phyloP scores from a whole-genome alignment of 23 tunicate species.

The Oikopleura dioica region DNA sequence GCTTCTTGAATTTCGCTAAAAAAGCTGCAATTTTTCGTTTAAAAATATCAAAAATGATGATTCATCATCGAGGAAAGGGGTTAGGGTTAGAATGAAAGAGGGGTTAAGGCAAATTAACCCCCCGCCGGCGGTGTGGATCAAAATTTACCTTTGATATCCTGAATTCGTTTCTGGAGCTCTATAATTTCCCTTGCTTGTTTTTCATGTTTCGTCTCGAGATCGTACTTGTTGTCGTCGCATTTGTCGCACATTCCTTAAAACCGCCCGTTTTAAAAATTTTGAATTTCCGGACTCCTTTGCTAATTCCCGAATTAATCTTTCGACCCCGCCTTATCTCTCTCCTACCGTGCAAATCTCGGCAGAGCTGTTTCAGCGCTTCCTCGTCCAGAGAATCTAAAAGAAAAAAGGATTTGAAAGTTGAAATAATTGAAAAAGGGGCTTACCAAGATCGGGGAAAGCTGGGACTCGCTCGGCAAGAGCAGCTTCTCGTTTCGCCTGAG shows the following conservation, averaged over 20 bases:
- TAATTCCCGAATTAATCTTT: background rate
- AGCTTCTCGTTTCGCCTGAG: background rate
- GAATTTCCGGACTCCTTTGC: background rate
- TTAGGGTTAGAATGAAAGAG: no score
- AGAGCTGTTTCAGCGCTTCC: constrained; percentile 8
- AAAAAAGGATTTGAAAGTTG: no score
- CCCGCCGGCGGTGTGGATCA: no score
- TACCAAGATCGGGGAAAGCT: constrained; percentile 9
- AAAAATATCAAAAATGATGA: no score
- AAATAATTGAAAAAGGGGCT: no score
- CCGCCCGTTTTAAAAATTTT: no score
- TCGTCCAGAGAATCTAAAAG: constrained; percentile 13
- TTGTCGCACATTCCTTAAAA: constrained; percentile 1
- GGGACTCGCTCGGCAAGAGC: background rate
- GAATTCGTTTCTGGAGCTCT: background rate
- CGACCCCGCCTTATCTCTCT: background rate
- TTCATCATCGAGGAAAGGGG: no score
- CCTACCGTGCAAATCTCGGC: constrained; percentile 2
- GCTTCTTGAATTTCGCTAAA: constrained; percentile 13
- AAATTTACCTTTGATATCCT: background rate
- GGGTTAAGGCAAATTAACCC: no score
- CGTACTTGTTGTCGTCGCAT: background rate
- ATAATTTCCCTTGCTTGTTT: background rate
- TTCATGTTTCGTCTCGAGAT: background rate
- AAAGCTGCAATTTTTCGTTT: no score